phyloP scores from a whole-genome alignment of 2,888 invertebrate genomes.

The Psylliodes chrysocephalus region DNA sequence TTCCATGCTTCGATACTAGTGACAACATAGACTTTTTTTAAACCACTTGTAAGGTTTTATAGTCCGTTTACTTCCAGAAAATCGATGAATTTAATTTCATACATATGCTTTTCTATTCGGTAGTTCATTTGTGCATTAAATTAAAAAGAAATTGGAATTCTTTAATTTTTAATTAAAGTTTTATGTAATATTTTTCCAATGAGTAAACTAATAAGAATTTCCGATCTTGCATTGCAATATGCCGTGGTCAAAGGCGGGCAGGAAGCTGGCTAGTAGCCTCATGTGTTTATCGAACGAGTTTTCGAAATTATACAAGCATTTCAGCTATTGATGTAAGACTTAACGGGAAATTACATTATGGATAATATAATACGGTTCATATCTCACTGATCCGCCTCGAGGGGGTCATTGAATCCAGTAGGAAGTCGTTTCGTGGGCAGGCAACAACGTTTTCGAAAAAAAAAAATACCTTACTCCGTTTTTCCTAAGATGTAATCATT shows the following conservation, averaged over 20 bases:
- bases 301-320: conserved; percentile 26
- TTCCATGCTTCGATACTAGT: too few relatives aligned
- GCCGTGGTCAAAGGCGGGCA: conserved; percentile 27
- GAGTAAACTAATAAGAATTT: too few relatives aligned
- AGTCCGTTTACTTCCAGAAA: too few relatives aligned
- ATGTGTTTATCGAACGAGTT: conserved; percentile 25
- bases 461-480: conserved; percentile 26
- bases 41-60: too few relatives aligned
- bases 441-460: conserved; percentile 41
- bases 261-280: conserved; percentile 14
- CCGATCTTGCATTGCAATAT: too few relatives aligned
- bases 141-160: too few relatives aligned
- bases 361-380: conserved; percentile 45
- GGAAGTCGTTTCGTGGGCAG: conserved; percentile 53
- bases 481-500: conserved; percentile 29
- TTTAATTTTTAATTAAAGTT: too few relatives aligned
- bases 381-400: conserved; percentile 50
- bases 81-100: too few relatives aligned
- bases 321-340: conserved; percentile 41
- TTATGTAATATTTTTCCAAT: too few relatives aligned
- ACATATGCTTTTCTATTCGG: too few relatives aligned
- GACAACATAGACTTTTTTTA: too few relatives aligned
- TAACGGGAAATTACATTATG: conserved; percentile 49
- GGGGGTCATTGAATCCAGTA: conserved; percentile 57
- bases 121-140: too few relatives aligned